These are phyloP conservation scores for Brachionus rotundiformis DNA, from an alignment of 1,140 invertebrate genomes.

Conservation along the genomic window DNA sequence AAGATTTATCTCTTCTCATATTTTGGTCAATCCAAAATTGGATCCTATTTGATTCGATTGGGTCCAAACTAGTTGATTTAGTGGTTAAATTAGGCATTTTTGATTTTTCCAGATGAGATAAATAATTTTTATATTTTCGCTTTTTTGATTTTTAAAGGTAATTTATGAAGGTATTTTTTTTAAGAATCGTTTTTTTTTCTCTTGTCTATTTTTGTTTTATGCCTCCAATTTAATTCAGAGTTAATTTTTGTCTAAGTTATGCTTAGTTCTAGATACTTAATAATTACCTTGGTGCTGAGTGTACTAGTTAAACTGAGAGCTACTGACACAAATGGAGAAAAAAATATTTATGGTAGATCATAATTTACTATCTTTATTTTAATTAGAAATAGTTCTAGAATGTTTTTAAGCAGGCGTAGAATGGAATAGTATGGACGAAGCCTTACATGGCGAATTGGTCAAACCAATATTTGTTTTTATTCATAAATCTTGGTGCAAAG, in stretches of 20 bases:
- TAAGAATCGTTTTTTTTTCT: background rate
- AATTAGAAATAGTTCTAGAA: no score
- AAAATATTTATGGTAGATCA: background rate
- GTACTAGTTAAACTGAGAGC: background rate
- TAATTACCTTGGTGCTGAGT: background rate
- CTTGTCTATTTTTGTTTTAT: background rate
- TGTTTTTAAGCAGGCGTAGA: no score
- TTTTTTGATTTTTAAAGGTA: background rate
- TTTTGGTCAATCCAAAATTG: conserved; percentile 17
- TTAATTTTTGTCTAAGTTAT: background rate
- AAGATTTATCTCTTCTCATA: background rate
- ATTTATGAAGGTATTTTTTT: background rate
- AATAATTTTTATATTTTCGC: background rate
- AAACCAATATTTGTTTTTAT: conserved; percentile 70
- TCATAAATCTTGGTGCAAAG: conserved; percentile 70
- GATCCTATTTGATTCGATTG: background rate
- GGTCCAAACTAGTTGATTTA: background rate
- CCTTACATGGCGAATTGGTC: conserved; percentile 51
- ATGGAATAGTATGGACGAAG: background rate
- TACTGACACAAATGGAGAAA: background rate
- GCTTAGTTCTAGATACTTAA: background rate
- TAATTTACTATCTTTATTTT: no score
- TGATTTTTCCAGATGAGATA: background rate
- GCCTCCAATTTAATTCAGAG: background rate
- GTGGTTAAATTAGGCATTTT: background rate